Base-by-base conservation (phyloP, 2,797 vertebrate genomes). In the Ptychobarbus kaznakovi region DNA sequence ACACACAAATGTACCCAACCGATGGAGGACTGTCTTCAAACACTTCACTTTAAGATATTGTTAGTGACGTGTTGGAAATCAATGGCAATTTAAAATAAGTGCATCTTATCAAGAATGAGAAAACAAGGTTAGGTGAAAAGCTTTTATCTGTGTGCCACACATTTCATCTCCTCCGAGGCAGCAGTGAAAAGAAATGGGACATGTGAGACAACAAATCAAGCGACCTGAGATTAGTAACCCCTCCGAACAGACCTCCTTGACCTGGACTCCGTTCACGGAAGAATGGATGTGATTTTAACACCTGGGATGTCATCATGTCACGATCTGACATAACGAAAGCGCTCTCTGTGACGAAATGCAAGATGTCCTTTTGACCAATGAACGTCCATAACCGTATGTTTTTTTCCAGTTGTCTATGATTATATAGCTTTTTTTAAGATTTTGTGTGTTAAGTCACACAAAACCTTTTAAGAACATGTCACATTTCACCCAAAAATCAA, bases 31-130 rank as follows among this genome's bases (percentile, higher is more conserved):
- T 16, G 65, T 61, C 75, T 58, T 84, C 18, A 79, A 78, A 70
- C 10, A 49, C 76, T 85, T 80, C 42, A 72, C 40, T 80, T 80
- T 85, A 32, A 1, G 25, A 51, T 8, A 80, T 40, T 73, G 69
- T 61, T 46, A 38, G 77, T 22, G 25, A 22, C 25, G 7, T 25
- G 56, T 18, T 46, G 42, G 42, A 74, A 72, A 72, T 80, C 76
- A 65, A 85, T 80, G 35, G 69, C 56, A 53, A 85, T 85, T 85
- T 73, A 46, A 51, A 80, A 63, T 46, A 80, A 85, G 76, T 73
- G 44, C 77, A 73, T 85, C 77, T 80, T 65, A 85, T 66, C 77
- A 20, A 80, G 28, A 72, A 63, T 18, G 51, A 70, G 49, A 46
- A 85, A 85, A 80, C 83, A 85, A 65, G 83, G 25, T 38, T 77